Conservation (phyloP, 1,140 invertebrate species). For the Formica exsecta region DNA sequence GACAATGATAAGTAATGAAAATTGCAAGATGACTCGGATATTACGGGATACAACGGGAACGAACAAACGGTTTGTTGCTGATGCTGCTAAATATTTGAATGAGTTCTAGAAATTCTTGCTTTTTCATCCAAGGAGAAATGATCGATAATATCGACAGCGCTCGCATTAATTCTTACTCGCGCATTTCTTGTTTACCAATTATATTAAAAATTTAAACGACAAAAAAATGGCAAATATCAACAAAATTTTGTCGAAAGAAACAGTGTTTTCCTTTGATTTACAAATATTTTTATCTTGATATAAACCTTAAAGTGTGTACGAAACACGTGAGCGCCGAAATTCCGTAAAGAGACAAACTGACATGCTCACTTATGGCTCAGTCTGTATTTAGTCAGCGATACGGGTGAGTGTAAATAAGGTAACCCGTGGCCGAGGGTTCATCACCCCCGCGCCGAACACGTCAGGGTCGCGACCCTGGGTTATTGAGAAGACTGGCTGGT, state of each 20-base stretch:
- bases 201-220: background rate
- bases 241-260: background rate
- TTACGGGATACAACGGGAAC: background rate
- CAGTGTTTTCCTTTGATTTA: background rate
- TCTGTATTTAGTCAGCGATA: constrained; percentile 64
- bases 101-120: background rate
- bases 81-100: background rate
- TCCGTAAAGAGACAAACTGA: constrained; percentile 64
- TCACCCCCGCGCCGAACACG: constrained; percentile 64
- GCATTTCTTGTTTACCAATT: background rate
- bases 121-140: background rate
- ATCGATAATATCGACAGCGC: background rate
- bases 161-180: background rate
- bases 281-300: background rate
- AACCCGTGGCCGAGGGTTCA: constrained; percentile 68
- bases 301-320: background rate
- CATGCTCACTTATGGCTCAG: constrained; percentile 49
- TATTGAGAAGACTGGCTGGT: constrained; percentile 51
- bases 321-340: constrained; percentile 22
- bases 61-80: background rate
- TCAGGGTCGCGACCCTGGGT: constrained; percentile 72
- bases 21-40: background rate
- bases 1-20: constrained; percentile 24
- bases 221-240: background rate
- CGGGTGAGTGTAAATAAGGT: constrained; percentile 76